These are phyloP conservation scores for Xylocampa areola DNA, from an alignment of 2,888 invertebrate genomes.

Conservation along the genomic window DNA sequence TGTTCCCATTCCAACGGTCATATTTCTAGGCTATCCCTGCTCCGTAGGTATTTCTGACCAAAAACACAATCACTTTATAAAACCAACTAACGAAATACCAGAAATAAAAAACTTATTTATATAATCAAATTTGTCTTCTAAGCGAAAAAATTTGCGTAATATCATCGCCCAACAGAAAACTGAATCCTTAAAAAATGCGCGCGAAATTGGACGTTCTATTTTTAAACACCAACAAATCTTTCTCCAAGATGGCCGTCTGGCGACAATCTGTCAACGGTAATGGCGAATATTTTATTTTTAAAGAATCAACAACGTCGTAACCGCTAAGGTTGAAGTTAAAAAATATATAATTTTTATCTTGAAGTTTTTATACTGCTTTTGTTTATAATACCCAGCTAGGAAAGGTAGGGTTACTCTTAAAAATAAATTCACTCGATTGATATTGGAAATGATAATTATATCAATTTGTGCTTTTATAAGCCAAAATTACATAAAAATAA, in stretches of 20 bases:
- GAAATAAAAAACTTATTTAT: neutral
- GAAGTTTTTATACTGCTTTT: no score
- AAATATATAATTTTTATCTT: slow-evolving; percentile 18
- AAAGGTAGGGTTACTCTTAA: no score
- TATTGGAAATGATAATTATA: no score
- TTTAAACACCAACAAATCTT: slow-evolving; percentile 39
- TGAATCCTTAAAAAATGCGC: slow-evolving; percentile 13
- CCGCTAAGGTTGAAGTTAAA: slow-evolving; percentile 13
- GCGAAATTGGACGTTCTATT: slow-evolving; percentile 27
- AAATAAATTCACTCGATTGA: no score
- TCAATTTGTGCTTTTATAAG: no score
- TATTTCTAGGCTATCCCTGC: no score
- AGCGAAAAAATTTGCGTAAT: neutral
- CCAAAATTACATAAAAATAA: no score
- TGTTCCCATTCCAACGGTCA: no score
- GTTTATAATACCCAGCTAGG: no score
- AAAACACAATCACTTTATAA: no score
- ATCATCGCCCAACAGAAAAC: slow-evolving; percentile 1
- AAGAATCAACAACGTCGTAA: slow-evolving; percentile 13
- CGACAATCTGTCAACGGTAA: slow-evolving; percentile 28
- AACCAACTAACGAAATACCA: no score
- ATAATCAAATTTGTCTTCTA: neutral
- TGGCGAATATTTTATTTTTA: slow-evolving; percentile 35
- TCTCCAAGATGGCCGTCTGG: slow-evolving; percentile 37
- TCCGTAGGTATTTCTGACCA: no score